phyloP scores from a whole-genome alignment of 2,888 invertebrate species.

The Ormyrus rosae region DNA sequence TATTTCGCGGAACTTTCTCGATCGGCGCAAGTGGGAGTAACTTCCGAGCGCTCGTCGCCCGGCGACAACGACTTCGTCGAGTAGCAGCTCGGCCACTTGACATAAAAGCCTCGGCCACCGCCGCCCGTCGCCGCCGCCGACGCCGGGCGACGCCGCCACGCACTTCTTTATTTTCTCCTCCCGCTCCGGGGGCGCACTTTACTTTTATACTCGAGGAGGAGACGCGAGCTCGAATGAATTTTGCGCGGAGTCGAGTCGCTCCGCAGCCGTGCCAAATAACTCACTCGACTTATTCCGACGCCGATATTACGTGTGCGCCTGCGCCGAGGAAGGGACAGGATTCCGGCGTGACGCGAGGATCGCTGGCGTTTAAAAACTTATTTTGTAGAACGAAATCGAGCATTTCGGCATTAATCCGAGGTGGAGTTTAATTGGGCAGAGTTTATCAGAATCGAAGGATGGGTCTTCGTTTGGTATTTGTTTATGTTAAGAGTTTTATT shows the following conservation, averaged over 20 bases:
- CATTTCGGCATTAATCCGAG: no score
- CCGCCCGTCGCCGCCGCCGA: no score
- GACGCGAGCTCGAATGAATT: constrained; percentile 7
- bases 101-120: constrained; percentile 54
- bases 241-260: background rate
- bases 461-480: no score
- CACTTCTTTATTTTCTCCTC: constrained; percentile 1
- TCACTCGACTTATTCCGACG: background rate
- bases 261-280: background rate
- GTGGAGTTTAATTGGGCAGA: no score
- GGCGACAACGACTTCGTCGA: background rate
- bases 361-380: no score
- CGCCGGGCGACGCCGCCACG: background rate
- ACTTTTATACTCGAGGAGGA: background rate
- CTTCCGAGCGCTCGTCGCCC: background rate
- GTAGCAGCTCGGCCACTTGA: constrained; percentile 18
- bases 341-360: no score
- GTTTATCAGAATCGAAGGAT: no score
- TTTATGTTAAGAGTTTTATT: no score
- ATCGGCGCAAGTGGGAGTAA: background rate
- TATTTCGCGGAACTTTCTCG: constrained; percentile 33
- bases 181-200: background rate
- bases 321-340: no score
- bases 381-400: no score
- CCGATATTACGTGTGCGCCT: no score